Percentiles rank a stretch among this genome's conserved stretches.
Conservation (phyloP, 2,888 invertebrate species). For the Leptinotarsa tumamoca region DNA sequence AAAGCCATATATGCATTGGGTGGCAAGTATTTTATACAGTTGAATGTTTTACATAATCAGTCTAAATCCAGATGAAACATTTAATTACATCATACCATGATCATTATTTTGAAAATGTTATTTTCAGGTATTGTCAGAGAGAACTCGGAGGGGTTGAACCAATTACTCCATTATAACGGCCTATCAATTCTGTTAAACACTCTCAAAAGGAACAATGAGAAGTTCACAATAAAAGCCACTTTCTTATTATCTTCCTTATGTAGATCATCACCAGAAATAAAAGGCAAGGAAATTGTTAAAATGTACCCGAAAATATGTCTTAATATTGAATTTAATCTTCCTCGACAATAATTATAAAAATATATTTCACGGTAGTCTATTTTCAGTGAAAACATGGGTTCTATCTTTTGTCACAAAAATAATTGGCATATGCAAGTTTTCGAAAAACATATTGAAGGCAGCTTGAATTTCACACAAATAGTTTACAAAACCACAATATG, state of each 20-base stretch:
- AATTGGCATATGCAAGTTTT: no score
- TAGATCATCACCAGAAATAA: conserved; percentile 68
- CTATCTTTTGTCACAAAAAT: no score
- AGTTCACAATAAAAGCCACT: conserved; percentile 77
- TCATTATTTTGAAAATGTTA: conserved; percentile 17
- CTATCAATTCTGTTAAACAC: conserved; percentile 71
- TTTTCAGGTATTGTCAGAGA: conserved; percentile 75
- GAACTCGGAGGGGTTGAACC: conserved; percentile 71
- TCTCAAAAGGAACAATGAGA: conserved; percentile 71
- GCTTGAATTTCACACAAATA: no score
- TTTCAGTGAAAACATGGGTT: no score
- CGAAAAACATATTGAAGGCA: no score
- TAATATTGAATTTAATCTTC: no score
- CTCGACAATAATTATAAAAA: no score
- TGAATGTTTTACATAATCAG: conserved; percentile 10
- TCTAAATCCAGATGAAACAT: no score
- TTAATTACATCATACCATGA: neutral
- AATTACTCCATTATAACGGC: conserved; percentile 76
- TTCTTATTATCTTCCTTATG: conserved; percentile 78
- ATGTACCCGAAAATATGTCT: neutral
- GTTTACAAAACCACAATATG: no score
- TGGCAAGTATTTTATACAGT: conserved; percentile 69
- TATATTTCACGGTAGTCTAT: no score
- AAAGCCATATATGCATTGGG: conserved; percentile 85
- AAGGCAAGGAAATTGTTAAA: conserved; percentile 66